A percentile compares a stretch with the other conserved stretches of the same genome.
phyloP scores from a whole-genome alignment of 2,797 vertebrate species.

The Heliangelus exortis region DNA sequence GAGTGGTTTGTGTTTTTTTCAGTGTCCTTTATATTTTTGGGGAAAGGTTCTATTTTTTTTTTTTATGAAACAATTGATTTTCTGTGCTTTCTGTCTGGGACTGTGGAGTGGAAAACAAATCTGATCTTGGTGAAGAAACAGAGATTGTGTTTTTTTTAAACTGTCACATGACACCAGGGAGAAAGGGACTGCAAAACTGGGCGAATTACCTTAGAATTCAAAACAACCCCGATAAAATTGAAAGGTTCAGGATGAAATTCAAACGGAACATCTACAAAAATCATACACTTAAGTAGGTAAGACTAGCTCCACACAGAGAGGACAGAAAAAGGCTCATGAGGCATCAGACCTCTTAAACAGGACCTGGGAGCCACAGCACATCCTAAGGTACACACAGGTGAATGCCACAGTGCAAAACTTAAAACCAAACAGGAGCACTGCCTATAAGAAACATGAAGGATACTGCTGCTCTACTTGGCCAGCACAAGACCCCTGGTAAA shows the following conservation, averaged over 20 bases:
- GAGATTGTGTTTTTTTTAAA: background rate
- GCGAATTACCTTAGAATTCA: background rate
- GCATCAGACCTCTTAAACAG: background rate
- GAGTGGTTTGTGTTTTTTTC: background rate
- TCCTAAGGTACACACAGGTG: background rate
- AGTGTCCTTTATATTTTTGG: background rate
- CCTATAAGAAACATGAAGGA: background rate
- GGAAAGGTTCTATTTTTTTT: background rate
- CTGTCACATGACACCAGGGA: background rate
- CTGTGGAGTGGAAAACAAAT: background rate
- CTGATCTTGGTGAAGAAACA: background rate
- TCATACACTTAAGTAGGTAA: background rate
- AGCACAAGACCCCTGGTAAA: background rate
- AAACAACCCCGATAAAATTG: background rate
- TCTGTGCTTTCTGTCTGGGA: background rate
- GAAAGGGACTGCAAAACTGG: background rate
- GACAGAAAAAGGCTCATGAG: background rate
- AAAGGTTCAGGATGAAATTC: background rate
- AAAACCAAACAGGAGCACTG: background rate
- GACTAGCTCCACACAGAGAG: background rate
- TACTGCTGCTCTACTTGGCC: background rate
- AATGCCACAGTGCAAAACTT: background rate
- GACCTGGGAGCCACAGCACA: background rate
- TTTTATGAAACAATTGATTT: background rate
- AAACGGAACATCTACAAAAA: background rate